phyloP scores from a whole-genome alignment of 2,797 vertebrate species.

The Chaunax sp. region DNA sequence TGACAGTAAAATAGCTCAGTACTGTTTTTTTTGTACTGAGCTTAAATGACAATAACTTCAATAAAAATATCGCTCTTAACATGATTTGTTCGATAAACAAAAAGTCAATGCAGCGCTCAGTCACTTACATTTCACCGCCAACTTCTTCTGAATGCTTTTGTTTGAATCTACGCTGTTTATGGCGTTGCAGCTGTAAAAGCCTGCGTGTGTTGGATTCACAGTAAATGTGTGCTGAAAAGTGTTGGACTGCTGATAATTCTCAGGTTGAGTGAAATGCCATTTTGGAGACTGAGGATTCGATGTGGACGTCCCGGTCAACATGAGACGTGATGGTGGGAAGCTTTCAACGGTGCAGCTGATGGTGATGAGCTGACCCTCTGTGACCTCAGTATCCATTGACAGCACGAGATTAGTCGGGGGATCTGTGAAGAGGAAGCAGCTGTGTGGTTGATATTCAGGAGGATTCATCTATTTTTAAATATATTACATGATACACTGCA shows the following conservation, averaged over 20 bases:
- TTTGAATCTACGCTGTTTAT: constrained; percentile 15
- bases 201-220: constrained; percentile 7
- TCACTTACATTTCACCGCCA: constrained; percentile 72
- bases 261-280: fast-evolving
- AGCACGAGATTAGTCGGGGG: constrained; percentile 45
- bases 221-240: background rate
- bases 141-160: fast-evolving
- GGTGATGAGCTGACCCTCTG: constrained; percentile 23
- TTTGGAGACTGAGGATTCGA: fast-evolving
- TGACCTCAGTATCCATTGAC: constrained; percentile 31
- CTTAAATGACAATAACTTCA: background rate
- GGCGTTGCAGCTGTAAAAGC: constrained; percentile 51
- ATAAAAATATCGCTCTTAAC: constrained; percentile 6
- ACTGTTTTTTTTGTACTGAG: background rate
- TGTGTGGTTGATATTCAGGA: constrained; percentile 18
- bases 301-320: background rate
- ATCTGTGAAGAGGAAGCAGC: constrained; percentile 57
- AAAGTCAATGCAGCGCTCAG: background rate
- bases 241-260: fast-evolving
- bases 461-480: background rate
- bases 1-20: too few relatives aligned
- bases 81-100: background rate
- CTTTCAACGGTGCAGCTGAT: constrained; percentile 60
- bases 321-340: constrained; percentile 15
- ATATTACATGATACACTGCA: background rate